phyloP scores from a whole-genome alignment of 2,888 invertebrate genomes.

The Iselma pallidipennis region DNA sequence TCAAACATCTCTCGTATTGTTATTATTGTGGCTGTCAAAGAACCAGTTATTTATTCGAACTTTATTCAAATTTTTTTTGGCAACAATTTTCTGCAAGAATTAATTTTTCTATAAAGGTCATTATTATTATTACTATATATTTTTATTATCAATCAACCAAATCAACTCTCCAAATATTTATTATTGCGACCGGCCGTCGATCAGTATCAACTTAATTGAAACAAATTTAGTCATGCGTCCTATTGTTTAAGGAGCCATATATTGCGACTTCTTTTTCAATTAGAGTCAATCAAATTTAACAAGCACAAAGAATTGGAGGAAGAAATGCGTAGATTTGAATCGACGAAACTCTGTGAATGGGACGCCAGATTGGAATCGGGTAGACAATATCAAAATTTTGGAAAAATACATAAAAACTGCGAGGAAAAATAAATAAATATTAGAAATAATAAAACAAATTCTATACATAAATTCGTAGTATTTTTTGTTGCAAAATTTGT shows the following conservation, averaged over 20 bases:
- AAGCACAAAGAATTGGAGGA: neutral
- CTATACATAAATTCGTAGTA: too few species aligned
- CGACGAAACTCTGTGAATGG: neutral
- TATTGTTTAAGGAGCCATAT: conserved; percentile 5
- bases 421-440: too few species aligned
- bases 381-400: neutral
- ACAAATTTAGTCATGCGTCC: conserved; percentile 9
- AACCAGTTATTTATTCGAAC: neutral
- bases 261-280: conserved; percentile 11
- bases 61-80: neutral
- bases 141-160: neutral
- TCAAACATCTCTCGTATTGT: neutral
- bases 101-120: neutral
- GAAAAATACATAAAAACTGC: neutral
- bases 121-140: neutral
- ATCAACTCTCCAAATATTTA: neutral
- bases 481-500: too few species aligned
- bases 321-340: neutral
- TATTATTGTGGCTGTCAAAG: too few species aligned
- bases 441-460: too few species aligned
- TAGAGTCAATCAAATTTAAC: conserved; percentile 20
- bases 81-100: neutral
- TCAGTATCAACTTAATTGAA: conserved; percentile 8
- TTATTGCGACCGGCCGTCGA: neutral
- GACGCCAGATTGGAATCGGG: neutral